Percentiles rank a stretch among this genome's conserved stretches.
phyloP scores from a whole-genome alignment of 2,888 invertebrate species.

The Empis livida region DNA sequence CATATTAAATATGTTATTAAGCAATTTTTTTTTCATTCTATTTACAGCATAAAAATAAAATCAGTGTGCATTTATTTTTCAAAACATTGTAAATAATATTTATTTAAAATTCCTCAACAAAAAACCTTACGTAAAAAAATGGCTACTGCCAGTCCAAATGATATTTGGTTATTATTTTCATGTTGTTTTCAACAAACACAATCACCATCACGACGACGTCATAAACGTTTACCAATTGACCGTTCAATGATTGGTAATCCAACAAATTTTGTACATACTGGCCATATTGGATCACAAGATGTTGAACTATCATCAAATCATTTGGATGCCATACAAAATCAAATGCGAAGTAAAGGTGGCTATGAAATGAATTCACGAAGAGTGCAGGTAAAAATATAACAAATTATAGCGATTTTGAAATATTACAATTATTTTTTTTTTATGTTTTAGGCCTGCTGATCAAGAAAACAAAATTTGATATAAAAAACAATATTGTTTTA shows the following conservation, averaged over 20 bases:
- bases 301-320: conserved; percentile 71
- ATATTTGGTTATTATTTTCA: conserved; percentile 84
- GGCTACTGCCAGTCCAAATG: conserved; percentile 56
- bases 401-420: no score
- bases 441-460: not conserved
- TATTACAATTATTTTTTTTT: not conserved
- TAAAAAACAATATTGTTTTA: no score
- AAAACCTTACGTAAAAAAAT: conserved; percentile 29
- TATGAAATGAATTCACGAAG: conserved; percentile 54
- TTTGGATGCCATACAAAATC: conserved; percentile 76
- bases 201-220: conserved; percentile 54
- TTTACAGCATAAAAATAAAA: not conserved
- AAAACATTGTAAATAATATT: not conserved
- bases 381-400: conserved; percentile 26
- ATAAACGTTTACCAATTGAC: conserved; percentile 65
- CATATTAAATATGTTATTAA: no score
- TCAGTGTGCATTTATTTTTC: not conserved
- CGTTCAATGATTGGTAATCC: conserved; percentile 93
- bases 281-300: conserved; percentile 79
- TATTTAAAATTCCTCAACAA: not conserved
- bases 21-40: not conserved
- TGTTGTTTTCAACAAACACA: conserved; percentile 77
- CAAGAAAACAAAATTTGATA: not conserved
- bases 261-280: conserved; percentile 90
- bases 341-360: conserved; percentile 94